Base-by-base conservation (phyloP, 2,888 invertebrate genomes). In the Fragum whitleyi region DNA sequence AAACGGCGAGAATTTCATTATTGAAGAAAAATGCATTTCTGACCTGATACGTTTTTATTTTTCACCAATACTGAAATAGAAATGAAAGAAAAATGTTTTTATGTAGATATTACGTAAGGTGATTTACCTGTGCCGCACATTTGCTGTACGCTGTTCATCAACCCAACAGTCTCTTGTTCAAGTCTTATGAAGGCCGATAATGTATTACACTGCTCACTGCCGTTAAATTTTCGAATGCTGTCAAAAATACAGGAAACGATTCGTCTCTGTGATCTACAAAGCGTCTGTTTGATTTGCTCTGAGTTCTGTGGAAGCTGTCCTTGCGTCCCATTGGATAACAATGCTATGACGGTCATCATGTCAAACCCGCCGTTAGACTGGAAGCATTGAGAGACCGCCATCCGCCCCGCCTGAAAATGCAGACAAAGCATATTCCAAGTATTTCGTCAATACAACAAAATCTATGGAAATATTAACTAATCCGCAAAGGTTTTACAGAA, bases 241-340 rank as follows among this genome's bases (percentile, higher is more conserved):
- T 32, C 67, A 39, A 85, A 83, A 9, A 83, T 76, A 36, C 85
- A 85, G 0, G 78, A 42, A 21, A 83, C 51, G 28, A 85, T 85
- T 42, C 73, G 79, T n/a, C 68, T 36, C 36, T 81, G 77, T 7
- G 76, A 42, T 29, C 85, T 79, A 57, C 85, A 85, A 61, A 85
- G 78, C 65, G 23, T 67, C 14, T 74, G 55, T 51, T 61, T 80
- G 16, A 83, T 65, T 39, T 81, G 81, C 19, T 81, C 80, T 0
- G 79, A 26, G 65, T 85, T 85, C 21, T 39, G 59, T 21, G 85
- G 85, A 9, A 85, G 74, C 29, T 78, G 79, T 14, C 85, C 81
- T 57, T 85, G 85, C 16, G 81, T 85, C 16, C 85, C 85, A 62
- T 85, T 85, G 16, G 83, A 85, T 19, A 85, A 75, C n/a, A 85